phyloP scores from a whole-genome alignment of 2,888 invertebrate species.

The Heliconius ismenius region DNA sequence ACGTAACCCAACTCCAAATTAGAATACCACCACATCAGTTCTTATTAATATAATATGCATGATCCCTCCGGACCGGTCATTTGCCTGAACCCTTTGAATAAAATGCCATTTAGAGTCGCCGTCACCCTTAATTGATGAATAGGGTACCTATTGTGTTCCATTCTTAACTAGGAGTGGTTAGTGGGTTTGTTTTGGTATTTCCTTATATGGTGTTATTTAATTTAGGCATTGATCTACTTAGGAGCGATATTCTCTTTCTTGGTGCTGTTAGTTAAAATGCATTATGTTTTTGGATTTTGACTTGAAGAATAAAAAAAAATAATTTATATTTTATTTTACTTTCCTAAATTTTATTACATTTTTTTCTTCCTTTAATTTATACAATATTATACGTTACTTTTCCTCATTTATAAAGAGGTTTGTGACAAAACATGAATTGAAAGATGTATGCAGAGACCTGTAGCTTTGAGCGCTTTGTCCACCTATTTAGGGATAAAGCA shows the following conservation, averaged over 20 bases:
- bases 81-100: slow-evolving; percentile 35
- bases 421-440: too few relatives aligned
- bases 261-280: background rate
- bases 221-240: background rate
- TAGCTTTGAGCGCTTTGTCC: too few relatives aligned
- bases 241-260: background rate
- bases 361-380: too few relatives aligned
- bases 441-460: too few relatives aligned
- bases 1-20: background rate
- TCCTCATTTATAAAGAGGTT: too few relatives aligned
- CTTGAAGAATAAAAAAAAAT: too few relatives aligned
- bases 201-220: background rate
- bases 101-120: slow-evolving; percentile 41
- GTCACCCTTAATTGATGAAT: slow-evolving; percentile 44
- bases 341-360: too few relatives aligned
- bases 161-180: background rate
- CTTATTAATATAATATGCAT: slow-evolving; percentile 34
- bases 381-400: too few relatives aligned
- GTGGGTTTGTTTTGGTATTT: background rate
- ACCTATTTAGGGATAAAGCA: too few relatives aligned
- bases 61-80: slow-evolving; percentile 30
- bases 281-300: background rate
- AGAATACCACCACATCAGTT: slow-evolving; percentile 10
- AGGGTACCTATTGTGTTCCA: slow-evolving; percentile 18
- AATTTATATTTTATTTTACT: too few relatives aligned